These are phyloP conservation scores for Lomographa bimaculata DNA, from an alignment of 2,888 invertebrate species.

Conservation along the genomic window DNA sequence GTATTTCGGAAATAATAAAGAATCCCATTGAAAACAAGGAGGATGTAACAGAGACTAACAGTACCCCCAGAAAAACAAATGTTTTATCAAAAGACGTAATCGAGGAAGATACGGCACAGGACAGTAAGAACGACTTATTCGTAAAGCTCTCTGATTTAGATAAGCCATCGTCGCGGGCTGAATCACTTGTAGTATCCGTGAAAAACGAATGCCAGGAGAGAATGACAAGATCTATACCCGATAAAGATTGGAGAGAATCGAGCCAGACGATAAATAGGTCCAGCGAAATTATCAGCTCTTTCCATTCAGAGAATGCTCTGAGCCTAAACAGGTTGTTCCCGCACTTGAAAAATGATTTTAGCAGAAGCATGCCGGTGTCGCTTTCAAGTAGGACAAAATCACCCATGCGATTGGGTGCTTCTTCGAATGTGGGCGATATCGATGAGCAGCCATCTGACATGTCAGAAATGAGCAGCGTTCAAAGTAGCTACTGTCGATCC, in stretches of 20 bases:
- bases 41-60: conserved; percentile 1
- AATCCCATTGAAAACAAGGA: conserved; percentile 31
- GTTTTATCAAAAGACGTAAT: conserved; percentile 14
- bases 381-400: conserved; percentile 58
- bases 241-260: conserved; percentile 86
- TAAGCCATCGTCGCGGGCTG: conserved; percentile 73
- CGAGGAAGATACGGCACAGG: conserved; percentile 42
- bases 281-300: conserved; percentile 84
- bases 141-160: conserved; percentile 92
- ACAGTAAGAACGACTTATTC: conserved; percentile 68
- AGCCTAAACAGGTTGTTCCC: conserved; percentile 86
- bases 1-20: conserved; percentile 65
- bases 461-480: conserved; percentile 81
- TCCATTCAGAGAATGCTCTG: conserved; percentile 80
- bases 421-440: conserved; percentile 56
- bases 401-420: conserved; percentile 47
- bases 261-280: conserved; percentile 79
- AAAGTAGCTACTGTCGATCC: conserved; percentile 83
- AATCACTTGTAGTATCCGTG: conserved; percentile 38
- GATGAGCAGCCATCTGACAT: conserved; percentile 79
- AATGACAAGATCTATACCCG: conserved; percentile 88
- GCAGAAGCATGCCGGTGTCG: conserved; percentile 72
- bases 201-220: conserved; percentile 65
- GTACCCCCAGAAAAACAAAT: conserved; percentile 1
- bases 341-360: conserved; percentile 78